Evolutionary conservation across 2,888 invertebrate species (phyloP).

Genomic region (Rutpela maculata): DNA sequence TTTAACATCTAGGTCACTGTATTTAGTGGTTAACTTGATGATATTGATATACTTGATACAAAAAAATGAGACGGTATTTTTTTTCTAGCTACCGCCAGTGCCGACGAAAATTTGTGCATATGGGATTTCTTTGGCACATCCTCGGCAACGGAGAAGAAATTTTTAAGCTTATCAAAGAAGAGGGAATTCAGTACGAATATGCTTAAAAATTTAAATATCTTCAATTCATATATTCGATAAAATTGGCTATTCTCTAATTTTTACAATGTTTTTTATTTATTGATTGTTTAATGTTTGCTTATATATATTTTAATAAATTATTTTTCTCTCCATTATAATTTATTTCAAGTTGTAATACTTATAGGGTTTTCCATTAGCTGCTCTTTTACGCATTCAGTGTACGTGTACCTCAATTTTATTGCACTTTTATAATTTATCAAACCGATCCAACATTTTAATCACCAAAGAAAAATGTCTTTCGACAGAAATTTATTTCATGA

Average conservation of each 20-base stretch:
- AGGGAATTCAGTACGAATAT: slow-evolving; percentile 19
- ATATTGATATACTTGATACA: too few species aligned
- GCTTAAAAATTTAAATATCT: slow-evolving; percentile 23
- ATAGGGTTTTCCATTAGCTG: too few species aligned
- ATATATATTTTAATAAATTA: slow-evolving; percentile 4
- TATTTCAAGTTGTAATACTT: background rate
- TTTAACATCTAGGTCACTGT: too few species aligned
- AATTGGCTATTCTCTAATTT: background rate
- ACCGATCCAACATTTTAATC: too few species aligned
- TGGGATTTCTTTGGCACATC: slow-evolving; percentile 71
- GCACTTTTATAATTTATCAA: too few species aligned
- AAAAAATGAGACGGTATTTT: background rate
- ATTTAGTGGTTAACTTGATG: too few species aligned
- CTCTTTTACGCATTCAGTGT: too few species aligned
- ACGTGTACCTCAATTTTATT: too few species aligned
- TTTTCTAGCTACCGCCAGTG: slow-evolving; percentile 70
- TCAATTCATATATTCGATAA: slow-evolving; percentile 20
- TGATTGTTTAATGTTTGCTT: slow-evolving; percentile 3
- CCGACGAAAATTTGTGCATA: slow-evolving; percentile 72
- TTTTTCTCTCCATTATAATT: background rate
- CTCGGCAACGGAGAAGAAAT: slow-evolving; percentile 38
- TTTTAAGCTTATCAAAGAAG: slow-evolving; percentile 36
- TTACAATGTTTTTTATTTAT: background rate
- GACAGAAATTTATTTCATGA: too few species aligned
- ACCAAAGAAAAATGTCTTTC: too few species aligned